Base-by-base conservation (phyloP, 2,797 vertebrate species). In the Phrynocephalus forsythii region DNA sequence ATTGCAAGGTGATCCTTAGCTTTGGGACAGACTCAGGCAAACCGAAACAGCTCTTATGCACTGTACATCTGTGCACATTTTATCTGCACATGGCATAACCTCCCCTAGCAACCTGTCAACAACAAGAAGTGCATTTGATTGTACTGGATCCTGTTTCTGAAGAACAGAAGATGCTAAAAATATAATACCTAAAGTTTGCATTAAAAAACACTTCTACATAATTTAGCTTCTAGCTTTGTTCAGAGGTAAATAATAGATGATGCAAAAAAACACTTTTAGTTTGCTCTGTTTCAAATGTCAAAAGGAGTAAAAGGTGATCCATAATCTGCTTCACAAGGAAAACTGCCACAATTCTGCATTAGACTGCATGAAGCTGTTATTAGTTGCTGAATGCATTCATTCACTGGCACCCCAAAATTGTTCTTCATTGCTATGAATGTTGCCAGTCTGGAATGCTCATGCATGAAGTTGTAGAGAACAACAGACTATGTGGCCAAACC, bases 361-460 rank as follows among this genome's bases (percentile, higher is more conserved):
- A 63, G 6, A 60, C 56, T 15, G 20, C 30, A 60, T 84, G 60
- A 84, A 26, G 30, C 26, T 84, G 69, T 33, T 84, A 38, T 84
- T 22, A 52, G 48, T 33, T 18, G 4, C 33, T 68, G 44, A 50
- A 20, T 50, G 9, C 60, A 68, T 84, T 16, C 5, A 68, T 84
- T 16, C 6, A 0, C 0, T 13, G 18, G 3, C 68, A 38, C 1
- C n/a, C 22, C 22, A 15, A 1, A 79, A 1, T 79, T n/a, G 33
- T 60, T 76, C 50, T 0, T 68, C 60, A 7, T 1, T 0, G 30
- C 22, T 0, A 0, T 1, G n/a, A 82, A 1, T 26, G 68, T 0
- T 20, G 15, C 0, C 2, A 44, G 0, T 5, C 8, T 44, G 67
- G 22, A 28, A 22, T 63, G 0, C 24, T 82, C 3, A 1, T 78